Base-by-base conservation (phyloP, 2,888 invertebrate species). In the Phasia obesa region DNA sequence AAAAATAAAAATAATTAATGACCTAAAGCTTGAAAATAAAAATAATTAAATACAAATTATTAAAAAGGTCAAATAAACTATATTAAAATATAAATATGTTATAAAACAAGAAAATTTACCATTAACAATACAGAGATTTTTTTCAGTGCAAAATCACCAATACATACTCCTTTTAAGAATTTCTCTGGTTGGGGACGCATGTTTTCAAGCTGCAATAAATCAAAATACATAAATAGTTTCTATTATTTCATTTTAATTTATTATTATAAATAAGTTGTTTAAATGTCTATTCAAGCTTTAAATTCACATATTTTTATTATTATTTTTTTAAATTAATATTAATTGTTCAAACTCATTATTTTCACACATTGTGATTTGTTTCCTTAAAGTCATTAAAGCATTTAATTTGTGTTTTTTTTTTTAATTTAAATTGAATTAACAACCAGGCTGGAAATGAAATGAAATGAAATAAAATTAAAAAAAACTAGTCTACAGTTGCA, bases 281-380 rank as follows among this genome's bases (percentile, higher is more conserved):
- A 15, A 71, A 15, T n/a, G 47, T 25, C 49, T 4, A 71, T 71
- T 71, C 60, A 59, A 51, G 71, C 44, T 35, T 60, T 60, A 60
- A 71, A 71, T 49, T 49, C 17, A 71, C 17, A 69, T 17, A 15
- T 7, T 31, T 31, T 15, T 13, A 9, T 17, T 11, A 15, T 9
- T n/a, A 31, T 31, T 7, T 3, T 31, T 31, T 31, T 57, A 25
- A 44, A 15, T 35, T 47, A 57, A 47, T 59, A 42, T 62, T 62
- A 62, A 65, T 67, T 67, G 13, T 59, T 49, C 19, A 27, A 69
- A 62, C 44, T 35, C 25, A 70, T 70, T 60, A 62, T 47, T 62
- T 71, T 78, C 62, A 64, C 70, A 78, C 71, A 49, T 70, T 27
- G 27, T 71, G 71, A 65, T 64, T 64, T 70, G 49, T 38, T 77